These are phyloP conservation scores for Spilosoma lubricipeda DNA, from an alignment of 2,888 invertebrate genomes.

Conservation along the genomic window DNA sequence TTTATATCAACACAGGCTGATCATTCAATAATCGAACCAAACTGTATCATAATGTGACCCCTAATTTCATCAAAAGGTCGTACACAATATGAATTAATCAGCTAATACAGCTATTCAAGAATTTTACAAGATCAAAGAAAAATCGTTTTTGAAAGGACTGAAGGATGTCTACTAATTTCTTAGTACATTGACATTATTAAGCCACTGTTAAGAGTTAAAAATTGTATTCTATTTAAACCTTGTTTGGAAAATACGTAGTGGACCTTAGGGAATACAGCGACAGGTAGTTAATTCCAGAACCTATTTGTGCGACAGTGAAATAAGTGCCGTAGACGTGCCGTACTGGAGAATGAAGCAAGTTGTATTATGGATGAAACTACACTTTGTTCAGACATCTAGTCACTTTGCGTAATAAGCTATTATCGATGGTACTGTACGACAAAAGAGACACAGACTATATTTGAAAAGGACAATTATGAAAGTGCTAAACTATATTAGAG, in stretches of 20 bases:
- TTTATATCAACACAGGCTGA: no score
- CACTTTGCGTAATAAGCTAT: not conserved
- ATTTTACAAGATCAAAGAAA: not conserved
- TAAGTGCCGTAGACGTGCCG: not conserved
- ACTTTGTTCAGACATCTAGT: not conserved
- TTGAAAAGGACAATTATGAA: not conserved
- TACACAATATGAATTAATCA: not conserved
- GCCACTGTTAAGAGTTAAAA: not conserved
- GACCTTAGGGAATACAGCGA: conserved; percentile 3
- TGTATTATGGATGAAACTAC: not conserved
- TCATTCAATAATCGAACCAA: no score
- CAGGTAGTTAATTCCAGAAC: conserved; percentile 7
- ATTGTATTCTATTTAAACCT: not conserved
- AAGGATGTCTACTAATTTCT: not conserved
- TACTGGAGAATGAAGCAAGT: not conserved
- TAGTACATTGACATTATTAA: not conserved
- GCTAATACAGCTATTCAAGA: not conserved
- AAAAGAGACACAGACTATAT: not conserved
- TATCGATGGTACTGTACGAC: not conserved
- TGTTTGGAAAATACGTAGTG: conserved; percentile 5
- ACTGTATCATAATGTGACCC: no score
- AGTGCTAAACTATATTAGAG: not conserved
- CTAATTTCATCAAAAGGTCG: not conserved
- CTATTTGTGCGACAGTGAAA: not conserved
- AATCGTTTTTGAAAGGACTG: not conserved